Evolutionary conservation across 2,888 invertebrate genomes (phyloP).

Genomic region (Rhaphigaster nebulosa): DNA sequence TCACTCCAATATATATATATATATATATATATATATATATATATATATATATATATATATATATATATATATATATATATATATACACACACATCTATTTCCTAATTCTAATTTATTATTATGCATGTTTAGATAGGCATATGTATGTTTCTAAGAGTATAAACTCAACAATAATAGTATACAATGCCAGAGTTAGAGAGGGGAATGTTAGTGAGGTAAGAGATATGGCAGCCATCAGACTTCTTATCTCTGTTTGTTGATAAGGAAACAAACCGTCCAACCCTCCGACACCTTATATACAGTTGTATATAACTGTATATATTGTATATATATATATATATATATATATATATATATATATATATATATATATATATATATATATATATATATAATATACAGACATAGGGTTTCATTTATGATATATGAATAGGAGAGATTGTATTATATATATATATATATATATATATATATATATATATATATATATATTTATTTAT

Average conservation of each 20-base stretch:
- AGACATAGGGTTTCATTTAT: no score
- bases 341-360: neutral
- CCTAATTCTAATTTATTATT: no score
- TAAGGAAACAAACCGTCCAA: neutral
- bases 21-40: no score
- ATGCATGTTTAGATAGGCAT: neutral
- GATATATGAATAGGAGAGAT: no score
- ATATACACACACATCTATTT: no score
- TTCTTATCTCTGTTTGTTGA: neutral
- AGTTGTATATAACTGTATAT: neutral
- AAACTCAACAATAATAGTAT: neutral
- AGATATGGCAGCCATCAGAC: neutral
- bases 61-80: no score
- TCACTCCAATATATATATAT: no score
- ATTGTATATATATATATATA: neutral
- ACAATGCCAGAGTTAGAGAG: neutral
- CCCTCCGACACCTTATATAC: neutral
- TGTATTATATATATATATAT: no score
- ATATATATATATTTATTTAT: no score
- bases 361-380: neutral
- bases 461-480: no score
- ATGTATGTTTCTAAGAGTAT: neutral
- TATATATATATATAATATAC: no score
- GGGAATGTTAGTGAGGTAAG: neutral
- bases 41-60: no score